These are phyloP conservation scores for Ptychadena robeensis DNA, from an alignment of 2,797 vertebrate genomes.

Conservation along the genomic window DNA sequence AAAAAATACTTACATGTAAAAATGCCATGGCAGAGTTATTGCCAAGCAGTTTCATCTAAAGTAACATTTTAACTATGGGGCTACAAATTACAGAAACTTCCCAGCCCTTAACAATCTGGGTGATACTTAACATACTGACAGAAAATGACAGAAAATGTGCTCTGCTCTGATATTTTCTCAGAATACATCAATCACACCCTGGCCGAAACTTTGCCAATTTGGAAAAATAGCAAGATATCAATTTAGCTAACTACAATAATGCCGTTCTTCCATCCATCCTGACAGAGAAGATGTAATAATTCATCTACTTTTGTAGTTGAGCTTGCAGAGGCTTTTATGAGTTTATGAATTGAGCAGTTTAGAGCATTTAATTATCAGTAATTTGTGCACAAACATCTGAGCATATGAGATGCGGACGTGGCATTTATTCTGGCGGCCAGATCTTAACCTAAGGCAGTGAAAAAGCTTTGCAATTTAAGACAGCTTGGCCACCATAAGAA, in stretches of 20 bases:
- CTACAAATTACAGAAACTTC: no score
- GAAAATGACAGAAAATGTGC: no score
- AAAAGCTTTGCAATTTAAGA: slow-evolving; percentile 14
- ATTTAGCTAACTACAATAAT: neutral
- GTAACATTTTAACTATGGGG: no score
- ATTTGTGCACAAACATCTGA: neutral
- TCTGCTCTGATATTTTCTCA: no score
- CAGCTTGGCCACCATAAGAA: slow-evolving; percentile 21
- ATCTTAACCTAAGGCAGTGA: slow-evolving; percentile 18
- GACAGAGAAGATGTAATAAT: neutral
- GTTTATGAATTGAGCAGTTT: neutral
- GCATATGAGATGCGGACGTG: neutral
- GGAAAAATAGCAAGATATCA: neutral
- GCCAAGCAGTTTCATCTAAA: no score
- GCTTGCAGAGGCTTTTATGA: neutral
- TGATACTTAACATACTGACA: neutral
- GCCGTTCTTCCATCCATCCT: neutral
- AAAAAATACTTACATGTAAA: no score
- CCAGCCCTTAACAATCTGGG: neutral
- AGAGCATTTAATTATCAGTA: slow-evolving; percentile 1
- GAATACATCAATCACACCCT: neutral
- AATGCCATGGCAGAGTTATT: no score
- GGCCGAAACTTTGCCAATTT: neutral
- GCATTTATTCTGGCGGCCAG: slow-evolving; percentile 22
- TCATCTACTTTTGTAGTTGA: neutral